Base-by-base conservation (phyloP, 2,113 vertebrate species). In the Emydocephalus ijimae region DNA sequence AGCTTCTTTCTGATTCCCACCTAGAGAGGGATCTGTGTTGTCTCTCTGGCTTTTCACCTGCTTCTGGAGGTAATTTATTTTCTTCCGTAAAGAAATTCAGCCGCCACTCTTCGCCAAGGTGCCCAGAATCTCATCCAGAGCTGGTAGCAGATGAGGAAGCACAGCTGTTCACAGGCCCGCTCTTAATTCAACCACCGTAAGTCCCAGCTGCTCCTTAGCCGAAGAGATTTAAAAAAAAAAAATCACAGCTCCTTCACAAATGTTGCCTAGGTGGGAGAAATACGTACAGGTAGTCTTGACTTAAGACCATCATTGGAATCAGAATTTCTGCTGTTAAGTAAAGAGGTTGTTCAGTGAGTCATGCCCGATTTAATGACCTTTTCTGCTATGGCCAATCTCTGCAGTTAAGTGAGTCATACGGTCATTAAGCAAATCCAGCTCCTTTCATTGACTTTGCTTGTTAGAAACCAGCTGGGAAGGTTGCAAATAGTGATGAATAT, bases 161-260 rank as follows among this genome's bases (percentile, higher is more conserved):
- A 43, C 85, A n/a, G 5, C 34, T 88, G 29, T 89, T 74, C 91
- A 26, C 64, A 87, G 23, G 55, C 23, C 81, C 89, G 90, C 29
- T 91, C 85, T 91, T 92, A 93, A 90, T 50, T 81, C 57, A 91
- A 29, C 18, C 0, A 89, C 86, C 86, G n/a, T 50, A 90, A 69
- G 4, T 4, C 88, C 92, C 95, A 93, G 90, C 91, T 94, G 91
- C 85, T 93, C 85, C 92, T 52, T 90, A 88, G 0, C 74, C 6
- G 52, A 89, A 92, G 26, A n/a, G 1, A 0, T 10, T 1, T 0
- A 20, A 74, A 85, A 55, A 20, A 20, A 18, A 56, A 5, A 56
- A 55, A 57, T 18, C n/a, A n/a, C 0, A 88, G 52, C 91, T 91
- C 69, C 48, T 90, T 20, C 43, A 91, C 91, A 88, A 1, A 23